Percentiles rank a stretch among this genome's conserved stretches.
Evolutionary conservation across 2,797 vertebrate species (phyloP).

Genomic region (Pampus argenteus): DNA sequence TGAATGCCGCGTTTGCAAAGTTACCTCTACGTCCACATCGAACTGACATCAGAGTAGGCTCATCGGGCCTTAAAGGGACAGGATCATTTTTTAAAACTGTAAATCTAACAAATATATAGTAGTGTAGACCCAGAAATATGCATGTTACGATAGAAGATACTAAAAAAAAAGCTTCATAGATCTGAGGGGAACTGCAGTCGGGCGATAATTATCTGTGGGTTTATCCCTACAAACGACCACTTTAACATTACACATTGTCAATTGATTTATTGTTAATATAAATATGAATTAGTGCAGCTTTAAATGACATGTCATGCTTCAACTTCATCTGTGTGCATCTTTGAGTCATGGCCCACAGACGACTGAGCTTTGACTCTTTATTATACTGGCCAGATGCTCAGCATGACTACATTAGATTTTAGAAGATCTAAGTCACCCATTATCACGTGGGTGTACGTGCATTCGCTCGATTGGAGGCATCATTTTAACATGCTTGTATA

Average conservation of each 20-base stretch:
- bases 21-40: not conserved
- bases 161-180: too few species aligned
- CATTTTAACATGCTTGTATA: slow-evolving; percentile 13
- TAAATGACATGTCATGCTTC: not conserved
- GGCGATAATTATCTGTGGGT: too few species aligned
- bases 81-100: too few species aligned
- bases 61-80: too few species aligned
- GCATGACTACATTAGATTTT: not conserved
- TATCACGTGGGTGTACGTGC: not conserved
- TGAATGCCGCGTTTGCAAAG: too few species aligned
- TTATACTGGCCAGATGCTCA: slow-evolving; percentile 16
- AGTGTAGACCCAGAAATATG: too few species aligned
- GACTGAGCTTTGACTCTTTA: not conserved
- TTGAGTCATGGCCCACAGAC: not conserved
- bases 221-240: too few species aligned
- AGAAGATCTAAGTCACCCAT: not conserved
- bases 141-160: not conserved
- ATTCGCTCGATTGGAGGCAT: slow-evolving; percentile 16
- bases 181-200: not conserved
- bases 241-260: not conserved
- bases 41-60: too few species aligned
- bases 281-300: not conserved
- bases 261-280: not conserved
- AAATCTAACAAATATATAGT: too few species aligned
- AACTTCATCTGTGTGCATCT: not conserved